A percentile compares a stretch with the other conserved stretches of the same genome.
phyloP scores from a whole-genome alignment of 2,797 vertebrate species.

The Megaceryle alcyon region DNA sequence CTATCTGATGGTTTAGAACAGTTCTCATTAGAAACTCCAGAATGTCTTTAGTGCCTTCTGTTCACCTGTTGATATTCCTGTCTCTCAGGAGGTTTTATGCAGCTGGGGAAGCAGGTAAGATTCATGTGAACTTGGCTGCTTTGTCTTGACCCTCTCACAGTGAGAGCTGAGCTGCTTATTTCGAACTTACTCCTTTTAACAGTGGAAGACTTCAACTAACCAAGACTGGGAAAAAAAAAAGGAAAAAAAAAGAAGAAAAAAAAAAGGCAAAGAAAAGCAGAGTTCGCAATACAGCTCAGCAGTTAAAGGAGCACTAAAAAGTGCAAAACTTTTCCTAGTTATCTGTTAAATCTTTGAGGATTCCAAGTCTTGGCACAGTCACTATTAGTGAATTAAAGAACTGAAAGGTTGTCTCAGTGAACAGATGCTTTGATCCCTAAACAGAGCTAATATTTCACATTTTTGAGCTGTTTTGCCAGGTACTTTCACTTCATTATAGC shows the following conservation, averaged over 20 bases:
- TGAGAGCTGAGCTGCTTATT: not conserved
- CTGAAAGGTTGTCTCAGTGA: not conserved
- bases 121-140: not conserved
- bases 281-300: not conserved
- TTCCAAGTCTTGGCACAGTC: not conserved
- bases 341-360: not conserved
- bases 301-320: conserved; percentile 14
- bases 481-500: not conserved
- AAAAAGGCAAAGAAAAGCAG: not conserved
- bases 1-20: not conserved
- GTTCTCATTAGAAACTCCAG: not conserved
- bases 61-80: conserved; percentile 31
- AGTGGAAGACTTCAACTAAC: not conserved
- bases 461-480: not conserved
- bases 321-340: not conserved
- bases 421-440: conserved; percentile 10
- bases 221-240: not conserved
- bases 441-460: not conserved
- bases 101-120: not conserved
- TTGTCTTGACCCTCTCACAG: conserved; percentile 7
- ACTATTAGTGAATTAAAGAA: conserved; percentile 24
- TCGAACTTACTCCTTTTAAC: conserved; percentile 7
- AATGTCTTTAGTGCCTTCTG: not conserved
- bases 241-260: not conserved
- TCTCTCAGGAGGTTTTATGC: conserved; percentile 15